Percentiles rank a stretch among this genome's conserved stretches.
phyloP scores from a whole-genome alignment of 2,797 vertebrate genomes.

The Pterois miles region DNA sequence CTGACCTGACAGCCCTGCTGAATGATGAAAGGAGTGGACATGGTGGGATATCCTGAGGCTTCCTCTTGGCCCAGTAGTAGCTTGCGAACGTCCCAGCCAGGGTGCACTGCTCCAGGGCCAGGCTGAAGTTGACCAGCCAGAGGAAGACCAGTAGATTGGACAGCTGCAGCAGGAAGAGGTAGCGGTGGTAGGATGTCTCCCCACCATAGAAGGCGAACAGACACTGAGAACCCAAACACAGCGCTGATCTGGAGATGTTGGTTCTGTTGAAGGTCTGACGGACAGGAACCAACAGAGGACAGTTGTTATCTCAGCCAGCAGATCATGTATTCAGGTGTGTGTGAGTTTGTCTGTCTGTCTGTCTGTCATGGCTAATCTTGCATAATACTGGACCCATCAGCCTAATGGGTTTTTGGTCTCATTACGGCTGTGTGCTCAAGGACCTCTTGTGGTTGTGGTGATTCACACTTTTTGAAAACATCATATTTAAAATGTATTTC shows the following conservation, averaged over 20 bases:
- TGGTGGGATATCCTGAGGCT: conserved; percentile 89
- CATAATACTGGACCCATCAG: not conserved
- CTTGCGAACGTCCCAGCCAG: conserved; percentile 92
- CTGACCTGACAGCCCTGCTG: conserved; percentile 88
- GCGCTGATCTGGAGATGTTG: conserved; percentile 73
- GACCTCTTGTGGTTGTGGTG: not conserved
- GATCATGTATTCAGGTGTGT: not conserved
- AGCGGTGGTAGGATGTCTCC: conserved; percentile 85
- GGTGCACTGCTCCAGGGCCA: conserved; percentile 91
- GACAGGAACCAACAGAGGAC: not conserved
- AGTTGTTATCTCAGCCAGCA: not conserved
- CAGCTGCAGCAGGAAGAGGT: conserved; percentile 88
- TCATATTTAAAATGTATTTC: no score
- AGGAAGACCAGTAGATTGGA: conserved; percentile 91
- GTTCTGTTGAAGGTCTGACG: conserved; percentile 87
- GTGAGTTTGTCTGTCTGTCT: not conserved
- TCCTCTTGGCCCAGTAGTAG: conserved; percentile 92
- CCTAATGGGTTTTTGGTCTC: not conserved
- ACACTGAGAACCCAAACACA: conserved; percentile 87
- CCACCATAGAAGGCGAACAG: conserved; percentile 92
- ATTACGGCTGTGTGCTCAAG: not conserved
- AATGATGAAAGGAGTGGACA: conserved; percentile 89
- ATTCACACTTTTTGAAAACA: not conserved
- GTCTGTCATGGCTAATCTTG: not conserved
- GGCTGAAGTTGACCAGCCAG: conserved; percentile 91